Evolutionary conservation across 2,888 invertebrate genomes (phyloP).

Genomic region (Gastracanthus pulcherrimus): DNA sequence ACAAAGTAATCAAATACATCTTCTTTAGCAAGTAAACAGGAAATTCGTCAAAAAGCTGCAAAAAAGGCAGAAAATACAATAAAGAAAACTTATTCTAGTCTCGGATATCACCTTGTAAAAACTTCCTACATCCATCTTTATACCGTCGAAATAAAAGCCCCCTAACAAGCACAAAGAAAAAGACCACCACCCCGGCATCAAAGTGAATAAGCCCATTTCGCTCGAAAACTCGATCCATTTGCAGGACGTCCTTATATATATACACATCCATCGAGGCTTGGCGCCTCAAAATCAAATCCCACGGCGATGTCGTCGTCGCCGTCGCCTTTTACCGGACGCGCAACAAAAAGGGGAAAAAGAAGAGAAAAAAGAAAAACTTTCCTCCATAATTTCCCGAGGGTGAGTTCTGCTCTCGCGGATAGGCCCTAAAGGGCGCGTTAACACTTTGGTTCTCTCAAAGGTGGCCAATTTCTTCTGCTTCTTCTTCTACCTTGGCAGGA

Average conservation of each 20-base stretch:
- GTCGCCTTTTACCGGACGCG: no score
- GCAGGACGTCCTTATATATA: conserved; percentile 32
- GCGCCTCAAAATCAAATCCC: conserved; percentile 52
- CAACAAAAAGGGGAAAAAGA: no score
- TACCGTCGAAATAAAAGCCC: conserved; percentile 32
- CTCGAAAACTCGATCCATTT: conserved; percentile 51
- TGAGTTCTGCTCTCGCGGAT: conserved; percentile 68
- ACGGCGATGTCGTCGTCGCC: background rate
- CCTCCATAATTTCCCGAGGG: conserved; percentile 74
- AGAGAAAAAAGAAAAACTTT: no score
- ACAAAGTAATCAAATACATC: no score
- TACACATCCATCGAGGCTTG: conserved; percentile 35
- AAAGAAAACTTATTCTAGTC: background rate
- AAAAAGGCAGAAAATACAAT: background rate
- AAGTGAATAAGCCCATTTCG: conserved; percentile 54
- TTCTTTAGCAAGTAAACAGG: no score
- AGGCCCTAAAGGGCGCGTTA: conserved; percentile 71
- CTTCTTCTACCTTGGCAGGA: no score
- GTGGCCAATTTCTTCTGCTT: conserved; percentile 71
- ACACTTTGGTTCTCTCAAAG: conserved; percentile 70
- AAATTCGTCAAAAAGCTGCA: background rate
- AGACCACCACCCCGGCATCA: conserved; percentile 15
- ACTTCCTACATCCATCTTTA: conserved; percentile 24
- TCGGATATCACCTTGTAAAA: conserved; percentile 10
- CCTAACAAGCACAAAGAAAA: conserved; percentile 1